Conservation (phyloP, 2,113 vertebrate species). For the Phasianus colchicus region DNA sequence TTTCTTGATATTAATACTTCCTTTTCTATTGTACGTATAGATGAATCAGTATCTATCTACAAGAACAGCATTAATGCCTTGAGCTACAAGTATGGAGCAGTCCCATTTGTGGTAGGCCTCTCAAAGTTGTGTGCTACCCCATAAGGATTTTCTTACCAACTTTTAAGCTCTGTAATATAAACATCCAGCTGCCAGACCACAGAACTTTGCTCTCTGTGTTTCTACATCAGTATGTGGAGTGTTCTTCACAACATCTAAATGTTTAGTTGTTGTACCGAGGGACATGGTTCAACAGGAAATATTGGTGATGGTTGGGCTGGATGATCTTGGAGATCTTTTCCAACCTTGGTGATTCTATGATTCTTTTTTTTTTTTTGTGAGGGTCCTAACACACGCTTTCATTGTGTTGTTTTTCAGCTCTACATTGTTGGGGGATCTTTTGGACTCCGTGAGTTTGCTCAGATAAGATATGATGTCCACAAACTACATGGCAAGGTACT, state of each 20-base stretch:
- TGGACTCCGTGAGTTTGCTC: slow-evolving; percentile 92
- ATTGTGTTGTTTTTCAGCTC: slow-evolving; percentile 80
- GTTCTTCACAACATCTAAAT: neutral
- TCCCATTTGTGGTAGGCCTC: fast-evolving
- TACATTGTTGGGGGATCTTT: slow-evolving; percentile 93
- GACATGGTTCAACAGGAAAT: too few species aligned
- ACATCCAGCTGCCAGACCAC: neutral
- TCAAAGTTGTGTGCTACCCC: neutral
- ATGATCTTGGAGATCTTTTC: too few species aligned
- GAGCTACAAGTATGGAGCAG: neutral
- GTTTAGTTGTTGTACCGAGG: too few species aligned
- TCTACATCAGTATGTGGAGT: neutral
- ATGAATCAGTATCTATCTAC: neutral
- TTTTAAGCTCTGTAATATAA: neutral
- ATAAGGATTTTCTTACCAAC: neutral
- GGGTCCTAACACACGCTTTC: neutral
- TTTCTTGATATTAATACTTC: fast-evolving
- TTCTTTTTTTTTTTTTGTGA: neutral
- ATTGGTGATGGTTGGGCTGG: too few species aligned
- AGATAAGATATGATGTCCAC: slow-evolving; percentile 92
- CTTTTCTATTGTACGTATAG: neutral
- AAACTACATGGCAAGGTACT: slow-evolving; percentile 85
- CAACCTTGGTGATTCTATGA: too few species aligned
- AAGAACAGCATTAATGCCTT: neutral
- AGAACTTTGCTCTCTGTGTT: neutral